These are phyloP conservation scores for Saguinus imperator DNA, from an alignment of 2,113 vertebrate species.

Conservation along the genomic window DNA sequence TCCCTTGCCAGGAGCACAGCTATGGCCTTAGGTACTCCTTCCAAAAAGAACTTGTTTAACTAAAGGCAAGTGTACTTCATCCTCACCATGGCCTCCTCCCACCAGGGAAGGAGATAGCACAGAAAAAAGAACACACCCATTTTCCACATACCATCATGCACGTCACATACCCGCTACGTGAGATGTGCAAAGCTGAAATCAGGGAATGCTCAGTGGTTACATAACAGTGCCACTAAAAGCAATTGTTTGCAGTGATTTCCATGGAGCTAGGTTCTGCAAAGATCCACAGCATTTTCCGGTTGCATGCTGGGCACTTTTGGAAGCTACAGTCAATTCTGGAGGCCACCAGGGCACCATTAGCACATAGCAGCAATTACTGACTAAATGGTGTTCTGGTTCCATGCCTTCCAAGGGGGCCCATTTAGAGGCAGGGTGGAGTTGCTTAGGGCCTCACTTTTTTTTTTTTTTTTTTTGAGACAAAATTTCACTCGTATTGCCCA, in stretches of 20 bases:
- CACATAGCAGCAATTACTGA: not conserved
- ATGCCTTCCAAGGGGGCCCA: not conserved
- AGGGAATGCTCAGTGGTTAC: not conserved
- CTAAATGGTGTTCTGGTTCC: constrained; percentile 43
- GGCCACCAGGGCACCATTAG: constrained; percentile 58
- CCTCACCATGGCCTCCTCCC: not conserved
- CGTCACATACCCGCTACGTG: fast-evolving
- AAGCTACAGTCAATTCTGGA: constrained; percentile 44
- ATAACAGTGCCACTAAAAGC: not conserved
- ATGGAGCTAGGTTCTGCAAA: not conserved
- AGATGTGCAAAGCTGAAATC: not conserved
- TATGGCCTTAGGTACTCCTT: not conserved
- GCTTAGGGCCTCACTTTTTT: not conserved
- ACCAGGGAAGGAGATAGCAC: not conserved
- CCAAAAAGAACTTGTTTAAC: not conserved
- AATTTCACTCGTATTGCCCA: no score
- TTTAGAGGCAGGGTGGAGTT: not conserved
- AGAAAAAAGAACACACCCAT: not conserved
- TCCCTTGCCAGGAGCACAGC: not conserved
- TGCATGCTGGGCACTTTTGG: constrained; percentile 31
- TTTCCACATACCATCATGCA: not conserved
- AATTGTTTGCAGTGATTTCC: not conserved
- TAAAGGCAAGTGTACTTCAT: not conserved
- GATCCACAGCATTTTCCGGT: not conserved
- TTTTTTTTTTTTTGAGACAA: no score